Evolutionary conservation across 2,113 vertebrate genomes (phyloP).

Genomic region (Tetraodon nigroviridis): DNA sequence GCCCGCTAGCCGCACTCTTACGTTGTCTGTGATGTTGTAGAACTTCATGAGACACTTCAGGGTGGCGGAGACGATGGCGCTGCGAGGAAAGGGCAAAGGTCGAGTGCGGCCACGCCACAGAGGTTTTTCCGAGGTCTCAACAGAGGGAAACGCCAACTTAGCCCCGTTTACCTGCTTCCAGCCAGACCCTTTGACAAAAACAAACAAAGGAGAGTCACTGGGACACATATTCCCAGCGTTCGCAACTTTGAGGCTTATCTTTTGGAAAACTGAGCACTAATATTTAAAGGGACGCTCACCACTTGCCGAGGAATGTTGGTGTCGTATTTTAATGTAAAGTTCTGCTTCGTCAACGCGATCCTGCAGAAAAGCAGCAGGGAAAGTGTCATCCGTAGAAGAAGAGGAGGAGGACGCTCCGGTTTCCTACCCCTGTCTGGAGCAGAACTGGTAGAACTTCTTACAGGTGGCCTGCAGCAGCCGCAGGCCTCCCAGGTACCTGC

Average conservation of each 20-base stretch:
- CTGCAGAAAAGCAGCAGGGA: constrained; percentile 44
- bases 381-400: too few species aligned
- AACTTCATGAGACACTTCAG: constrained; percentile 80
- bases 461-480: constrained; percentile 80
- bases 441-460: constrained; percentile 84
- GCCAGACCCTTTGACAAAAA: constrained; percentile 72
- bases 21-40: constrained; percentile 79
- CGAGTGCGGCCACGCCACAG: not conserved
- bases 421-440: constrained; percentile 76
- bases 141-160: not conserved
- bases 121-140: not conserved
- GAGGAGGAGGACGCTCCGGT: too few species aligned
- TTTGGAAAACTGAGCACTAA: not conserved
- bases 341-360: constrained; percentile 79
- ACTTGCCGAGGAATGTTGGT: constrained; percentile 83
- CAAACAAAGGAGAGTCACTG: constrained; percentile 6
- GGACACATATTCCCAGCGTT: too few species aligned
- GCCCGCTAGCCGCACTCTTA: constrained; percentile 22
- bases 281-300: constrained; percentile 57
- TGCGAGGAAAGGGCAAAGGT: constrained; percentile 33
- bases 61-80: constrained; percentile 79
- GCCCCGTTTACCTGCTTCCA: constrained; percentile 75
- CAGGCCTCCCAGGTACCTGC: constrained; percentile 79
- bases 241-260: not conserved
- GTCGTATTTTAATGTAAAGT: constrained; percentile 82